Evolutionary conservation across 2,113 vertebrate genomes (phyloP).

Genomic region (Istiophorus platypterus): DNA sequence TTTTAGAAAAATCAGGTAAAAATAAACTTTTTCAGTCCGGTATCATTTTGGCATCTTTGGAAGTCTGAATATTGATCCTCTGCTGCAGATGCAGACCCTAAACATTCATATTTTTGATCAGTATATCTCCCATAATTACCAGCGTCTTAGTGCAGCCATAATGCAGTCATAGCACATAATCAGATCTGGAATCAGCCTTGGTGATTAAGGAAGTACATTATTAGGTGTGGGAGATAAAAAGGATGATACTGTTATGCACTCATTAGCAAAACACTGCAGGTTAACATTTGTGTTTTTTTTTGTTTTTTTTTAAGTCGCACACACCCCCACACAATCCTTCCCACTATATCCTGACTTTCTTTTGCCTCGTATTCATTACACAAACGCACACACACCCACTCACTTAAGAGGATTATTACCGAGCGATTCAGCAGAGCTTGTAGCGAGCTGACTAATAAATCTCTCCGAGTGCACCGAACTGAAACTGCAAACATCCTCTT

Average conservation of each 20-base stretch:
- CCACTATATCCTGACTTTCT: conserved; percentile 28
- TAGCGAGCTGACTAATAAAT: conserved; percentile 55
- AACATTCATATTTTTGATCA: conserved; percentile 5
- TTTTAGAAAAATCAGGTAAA: no score
- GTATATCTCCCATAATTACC: background rate
- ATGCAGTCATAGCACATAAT: conserved; percentile 16
- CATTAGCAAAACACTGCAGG: background rate
- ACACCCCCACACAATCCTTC: background rate
- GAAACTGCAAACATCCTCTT: background rate
- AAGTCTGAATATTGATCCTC: background rate
- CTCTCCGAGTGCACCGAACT: conserved; percentile 19
- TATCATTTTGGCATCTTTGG: background rate
- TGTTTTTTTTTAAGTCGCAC: no score
- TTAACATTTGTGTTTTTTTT: background rate
- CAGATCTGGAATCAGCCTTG: conserved; percentile 11
- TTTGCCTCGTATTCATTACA: conserved; percentile 40
- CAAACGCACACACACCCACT: conserved; percentile 42
- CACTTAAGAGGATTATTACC: conserved; percentile 66
- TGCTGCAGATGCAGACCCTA: background rate
- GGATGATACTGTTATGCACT: background rate
- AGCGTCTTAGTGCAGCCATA: conserved; percentile 19
- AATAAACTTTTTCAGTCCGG: background rate
- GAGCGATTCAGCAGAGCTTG: conserved; percentile 52
- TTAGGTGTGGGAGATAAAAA: background rate
- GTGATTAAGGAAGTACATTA: background rate